Base-by-base conservation (phyloP, 2,797 vertebrate genomes). In the Lithobates sylvaticus region DNA sequence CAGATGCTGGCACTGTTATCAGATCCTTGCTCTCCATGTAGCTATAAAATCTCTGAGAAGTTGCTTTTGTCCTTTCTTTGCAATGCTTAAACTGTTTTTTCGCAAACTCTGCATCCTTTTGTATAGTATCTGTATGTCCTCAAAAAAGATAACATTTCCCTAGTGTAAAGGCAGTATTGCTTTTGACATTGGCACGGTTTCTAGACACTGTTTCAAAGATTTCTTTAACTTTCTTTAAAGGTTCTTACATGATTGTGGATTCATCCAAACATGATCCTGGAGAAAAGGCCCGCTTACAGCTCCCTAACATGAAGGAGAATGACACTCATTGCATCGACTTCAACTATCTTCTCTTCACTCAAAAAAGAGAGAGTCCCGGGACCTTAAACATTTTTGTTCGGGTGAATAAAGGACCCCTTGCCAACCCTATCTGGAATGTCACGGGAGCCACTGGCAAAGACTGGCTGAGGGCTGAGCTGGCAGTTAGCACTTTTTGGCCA, bases 311-410 rank as follows among this genome's bases (percentile, higher is more conserved):
- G 98, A 99, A 99, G 91, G 98, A 99, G 91, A 99, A 99, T 0
- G 98, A 99, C 89, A 99, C 98, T 0, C 98, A 99, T 91, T 99
- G 98, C 78, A 98, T 99, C 0, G 98, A 99, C 93, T 99, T 99
- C 93, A 99, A 96, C 94, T 99, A 99, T 91, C 94, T 98, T 71
- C 94, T 99, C 79, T 96, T 94, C 81, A 97, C 96, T 90, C 95
- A 96, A 5, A 97, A 96, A 0, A 95, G 96, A 72, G 90, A 94
- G 90, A 97, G 95, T 90, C 97, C 98, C 0, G 98, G 98, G 47
- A 96, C 97, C 7, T 89, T 99, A 84, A 99, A 99, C 85, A 94
- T 99, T 88, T 92, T 99, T 3, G 98, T 99, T 83, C 96, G 98
- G 90, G 98, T 99, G 39, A 99, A 99, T 92, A 99, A 98, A 90